phyloP scores from a whole-genome alignment of 2,797 vertebrate genomes.

The Leucoraja ocellata region DNA sequence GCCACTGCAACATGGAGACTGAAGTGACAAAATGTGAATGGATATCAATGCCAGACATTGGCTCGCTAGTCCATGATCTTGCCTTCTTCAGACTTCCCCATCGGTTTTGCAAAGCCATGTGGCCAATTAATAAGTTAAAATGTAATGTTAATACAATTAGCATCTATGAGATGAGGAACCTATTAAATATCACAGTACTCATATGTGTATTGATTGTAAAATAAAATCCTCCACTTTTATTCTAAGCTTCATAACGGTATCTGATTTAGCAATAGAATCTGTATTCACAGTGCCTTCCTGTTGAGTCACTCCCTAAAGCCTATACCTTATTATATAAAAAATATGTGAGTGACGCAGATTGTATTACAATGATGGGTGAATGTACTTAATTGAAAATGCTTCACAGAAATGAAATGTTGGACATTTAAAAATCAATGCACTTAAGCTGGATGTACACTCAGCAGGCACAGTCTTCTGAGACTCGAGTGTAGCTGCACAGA shows the following conservation, averaged over 20 bases:
- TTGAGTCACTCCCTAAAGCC: background rate
- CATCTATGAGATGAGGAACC: background rate
- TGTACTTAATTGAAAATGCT: background rate
- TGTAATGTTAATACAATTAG: background rate
- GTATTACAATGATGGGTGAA: background rate
- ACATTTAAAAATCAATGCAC: background rate
- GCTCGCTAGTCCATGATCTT: too few species aligned
- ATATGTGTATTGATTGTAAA: background rate
- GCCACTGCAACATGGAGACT: too few species aligned
- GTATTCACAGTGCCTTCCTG: background rate
- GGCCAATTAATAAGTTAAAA: background rate
- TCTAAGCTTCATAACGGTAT: background rate
- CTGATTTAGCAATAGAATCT: background rate
- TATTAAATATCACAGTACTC: background rate
- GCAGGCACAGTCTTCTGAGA: background rate
- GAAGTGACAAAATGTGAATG: too few species aligned
- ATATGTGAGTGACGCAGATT: background rate
- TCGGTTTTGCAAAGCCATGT: too few species aligned
- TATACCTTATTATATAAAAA: background rate
- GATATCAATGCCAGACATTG: too few species aligned
- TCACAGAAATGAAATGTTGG: background rate
- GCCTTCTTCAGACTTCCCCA: too few species aligned
- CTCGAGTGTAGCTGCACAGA: background rate
- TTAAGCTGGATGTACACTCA: background rate
- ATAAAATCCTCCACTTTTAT: background rate